Percentiles rank a stretch among this genome's conserved stretches.
phyloP scores from a whole-genome alignment of 37 sponge, comb jelly and placozoan genomes.

The Chondrosia reniformis region DNA sequence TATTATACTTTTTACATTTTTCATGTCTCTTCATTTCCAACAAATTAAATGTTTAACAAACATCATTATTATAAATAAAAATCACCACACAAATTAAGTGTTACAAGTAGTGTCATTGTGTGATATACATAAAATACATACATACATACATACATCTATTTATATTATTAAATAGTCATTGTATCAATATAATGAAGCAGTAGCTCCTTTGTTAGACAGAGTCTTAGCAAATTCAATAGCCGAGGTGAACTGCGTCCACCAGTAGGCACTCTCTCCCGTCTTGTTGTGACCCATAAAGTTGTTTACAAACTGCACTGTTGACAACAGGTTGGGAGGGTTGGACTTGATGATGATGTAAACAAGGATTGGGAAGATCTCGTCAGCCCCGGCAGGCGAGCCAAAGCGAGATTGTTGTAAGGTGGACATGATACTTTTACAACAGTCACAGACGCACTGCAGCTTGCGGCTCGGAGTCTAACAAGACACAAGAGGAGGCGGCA shows the following conservation, averaged over 20 bases:
- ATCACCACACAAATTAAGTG: no score
- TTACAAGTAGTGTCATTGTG: no score
- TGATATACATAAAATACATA: no score
- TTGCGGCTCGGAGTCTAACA: conserved; percentile 82
- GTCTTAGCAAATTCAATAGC: conserved; percentile 89
- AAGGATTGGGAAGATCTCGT: conserved; percentile 87
- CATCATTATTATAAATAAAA: no score
- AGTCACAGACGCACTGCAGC: conserved; percentile 66
- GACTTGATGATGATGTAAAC: conserved; percentile 81
- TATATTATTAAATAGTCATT: no score
- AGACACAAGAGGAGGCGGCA: no score
- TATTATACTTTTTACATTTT: no score
- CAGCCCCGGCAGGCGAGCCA: conserved; percentile 80
- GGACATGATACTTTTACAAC: conserved; percentile 67
- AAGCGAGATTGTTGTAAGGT: conserved; percentile 58
- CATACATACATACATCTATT: no score
- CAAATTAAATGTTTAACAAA: no score
- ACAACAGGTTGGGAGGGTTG: conserved; percentile 86
- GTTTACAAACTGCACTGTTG: conserved; percentile 78
- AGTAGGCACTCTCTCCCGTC: conserved; percentile 78
- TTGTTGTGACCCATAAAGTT: conserved; percentile 48
- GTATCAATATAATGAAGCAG: no score
- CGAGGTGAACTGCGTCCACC: conserved; percentile 86
- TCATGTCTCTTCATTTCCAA: no score
- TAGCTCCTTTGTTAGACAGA: no score